These are phyloP conservation scores for Pomacea canaliculata DNA, from an alignment of 2,888 invertebrate species.

Conservation along the genomic window DNA sequence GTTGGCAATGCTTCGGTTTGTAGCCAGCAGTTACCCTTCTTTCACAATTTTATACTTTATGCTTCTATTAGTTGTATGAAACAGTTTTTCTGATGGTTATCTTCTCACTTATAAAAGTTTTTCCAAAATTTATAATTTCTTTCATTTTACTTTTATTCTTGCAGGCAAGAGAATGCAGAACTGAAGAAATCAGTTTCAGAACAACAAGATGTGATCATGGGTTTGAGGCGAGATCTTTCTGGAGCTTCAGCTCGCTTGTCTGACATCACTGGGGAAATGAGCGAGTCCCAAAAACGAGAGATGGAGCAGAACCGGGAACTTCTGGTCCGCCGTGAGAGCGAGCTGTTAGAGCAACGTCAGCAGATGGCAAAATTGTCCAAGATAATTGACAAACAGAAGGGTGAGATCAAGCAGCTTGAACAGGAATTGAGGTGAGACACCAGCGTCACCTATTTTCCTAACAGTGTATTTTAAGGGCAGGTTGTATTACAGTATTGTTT, in stretches of 20 bases:
- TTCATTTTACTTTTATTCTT: slow-evolving; percentile 15
- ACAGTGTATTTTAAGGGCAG: not conserved
- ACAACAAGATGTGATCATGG: slow-evolving; percentile 65
- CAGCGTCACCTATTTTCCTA: not conserved
- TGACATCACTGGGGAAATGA: slow-evolving; percentile 68
- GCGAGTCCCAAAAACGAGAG: slow-evolving; percentile 68
- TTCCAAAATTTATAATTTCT: too few relatives aligned
- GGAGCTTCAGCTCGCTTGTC: slow-evolving; percentile 67
- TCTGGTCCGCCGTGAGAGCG: slow-evolving; percentile 56
- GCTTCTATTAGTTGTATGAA: too few relatives aligned
- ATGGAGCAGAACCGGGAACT: slow-evolving; percentile 61
- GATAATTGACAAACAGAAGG: slow-evolving; percentile 67
- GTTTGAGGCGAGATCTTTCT: slow-evolving; percentile 64
- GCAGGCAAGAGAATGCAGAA: slow-evolving; percentile 64
- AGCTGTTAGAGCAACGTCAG: slow-evolving; percentile 62
- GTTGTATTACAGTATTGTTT: not conserved
- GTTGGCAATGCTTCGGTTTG: slow-evolving; percentile 58
- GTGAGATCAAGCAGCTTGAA: slow-evolving; percentile 56
- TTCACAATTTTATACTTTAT: too few relatives aligned
- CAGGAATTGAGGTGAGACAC: slow-evolving; percentile 54
- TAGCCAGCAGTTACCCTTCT: too few relatives aligned
- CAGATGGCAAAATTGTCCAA: slow-evolving; percentile 68
- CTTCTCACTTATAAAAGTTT: too few relatives aligned
- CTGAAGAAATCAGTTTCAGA: slow-evolving; percentile 62
- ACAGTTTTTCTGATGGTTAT: too few relatives aligned